Evolutionary conservation across 2,113 vertebrate species (phyloP).

Genomic region (Pogona vitticeps): DNA sequence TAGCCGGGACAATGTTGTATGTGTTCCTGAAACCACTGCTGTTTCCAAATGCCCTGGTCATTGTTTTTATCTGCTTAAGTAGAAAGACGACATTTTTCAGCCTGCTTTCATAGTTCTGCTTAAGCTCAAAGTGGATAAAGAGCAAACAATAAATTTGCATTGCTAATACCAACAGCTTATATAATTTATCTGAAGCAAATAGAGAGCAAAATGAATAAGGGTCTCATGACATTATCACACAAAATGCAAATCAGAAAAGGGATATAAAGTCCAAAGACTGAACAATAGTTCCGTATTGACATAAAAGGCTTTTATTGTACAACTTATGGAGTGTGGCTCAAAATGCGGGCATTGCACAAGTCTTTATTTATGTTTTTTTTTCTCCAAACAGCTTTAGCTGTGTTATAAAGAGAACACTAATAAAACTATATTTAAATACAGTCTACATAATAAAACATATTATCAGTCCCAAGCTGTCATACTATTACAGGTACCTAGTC

Average conservation of each 20-base stretch:
- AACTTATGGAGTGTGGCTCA: background rate
- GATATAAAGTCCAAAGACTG: background rate
- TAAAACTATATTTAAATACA: background rate
- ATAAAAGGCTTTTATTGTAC: background rate
- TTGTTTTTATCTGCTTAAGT: constrained; percentile 21
- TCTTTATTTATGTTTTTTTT: background rate
- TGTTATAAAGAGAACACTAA: background rate
- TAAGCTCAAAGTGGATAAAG: background rate
- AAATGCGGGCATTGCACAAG: background rate
- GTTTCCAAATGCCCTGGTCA: background rate
- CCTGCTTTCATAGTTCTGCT: background rate
- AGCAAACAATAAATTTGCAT: constrained; percentile 13
- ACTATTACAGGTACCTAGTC: background rate
- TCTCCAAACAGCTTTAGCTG: background rate
- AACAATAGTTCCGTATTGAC: background rate
- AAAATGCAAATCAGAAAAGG: constrained; percentile 40
- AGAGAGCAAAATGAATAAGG: background rate
- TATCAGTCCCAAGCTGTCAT: background rate
- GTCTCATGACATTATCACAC: constrained; percentile 8
- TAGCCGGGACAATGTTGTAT: background rate
- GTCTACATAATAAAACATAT: background rate
- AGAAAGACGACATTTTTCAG: background rate
- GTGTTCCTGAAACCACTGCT: background rate
- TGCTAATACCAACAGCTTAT: constrained; percentile 9
- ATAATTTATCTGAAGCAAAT: constrained; percentile 29